Conservation (phyloP, 2,888 invertebrate species). For the Leucophenga maculata region DNA sequence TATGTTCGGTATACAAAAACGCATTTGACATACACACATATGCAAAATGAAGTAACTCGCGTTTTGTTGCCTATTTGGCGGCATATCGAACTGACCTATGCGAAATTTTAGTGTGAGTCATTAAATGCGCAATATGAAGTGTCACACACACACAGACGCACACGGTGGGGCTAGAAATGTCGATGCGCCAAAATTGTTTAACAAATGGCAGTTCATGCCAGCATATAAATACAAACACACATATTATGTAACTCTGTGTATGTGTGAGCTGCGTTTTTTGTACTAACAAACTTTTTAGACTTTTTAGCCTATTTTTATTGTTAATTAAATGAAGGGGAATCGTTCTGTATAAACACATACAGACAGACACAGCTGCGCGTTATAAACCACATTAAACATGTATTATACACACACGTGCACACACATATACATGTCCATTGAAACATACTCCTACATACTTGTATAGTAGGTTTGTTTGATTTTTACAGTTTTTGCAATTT, state of each 20-base stretch:
- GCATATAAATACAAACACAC: constrained; percentile 22
- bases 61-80: too few species aligned
- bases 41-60: too few species aligned
- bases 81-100: constrained; percentile 12
- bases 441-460: background rate
- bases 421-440: constrained; percentile 28
- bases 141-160: background rate
- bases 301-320: constrained; percentile 70
- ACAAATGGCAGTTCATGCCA: constrained; percentile 56
- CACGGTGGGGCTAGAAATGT: background rate
- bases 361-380: background rate
- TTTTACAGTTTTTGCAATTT: background rate
- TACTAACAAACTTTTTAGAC: constrained; percentile 57
- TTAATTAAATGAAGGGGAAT: constrained; percentile 68
- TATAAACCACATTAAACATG: constrained; percentile 3
- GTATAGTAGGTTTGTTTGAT: background rate
- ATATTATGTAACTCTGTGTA: constrained; percentile 45
- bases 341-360: background rate
- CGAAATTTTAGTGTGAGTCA: background rate
- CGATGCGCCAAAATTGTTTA: constrained; percentile 54
- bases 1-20: constrained; percentile 52
- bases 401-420: constrained; percentile 31
- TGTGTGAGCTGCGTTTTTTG: constrained; percentile 55
- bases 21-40: constrained; percentile 1
- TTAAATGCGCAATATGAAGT: constrained; percentile 1